phyloP scores from a whole-genome alignment of 1,140 invertebrate species.

The Trialeurodes vaporariorum region DNA sequence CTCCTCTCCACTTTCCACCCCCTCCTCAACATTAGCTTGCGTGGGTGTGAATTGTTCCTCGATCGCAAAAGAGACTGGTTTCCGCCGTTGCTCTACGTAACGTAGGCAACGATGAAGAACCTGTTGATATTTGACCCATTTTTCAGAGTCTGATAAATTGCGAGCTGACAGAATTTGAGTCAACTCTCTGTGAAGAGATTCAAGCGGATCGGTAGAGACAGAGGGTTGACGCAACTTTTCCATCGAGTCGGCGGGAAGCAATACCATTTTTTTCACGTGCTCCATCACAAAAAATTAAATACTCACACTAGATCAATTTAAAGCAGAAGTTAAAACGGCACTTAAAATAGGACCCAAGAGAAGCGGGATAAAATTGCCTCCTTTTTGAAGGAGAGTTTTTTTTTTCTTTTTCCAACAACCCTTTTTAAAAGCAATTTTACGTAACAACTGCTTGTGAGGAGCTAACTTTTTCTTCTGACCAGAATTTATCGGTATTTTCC shows the following conservation, averaged over 20 bases:
- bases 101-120: neutral
- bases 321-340: neutral
- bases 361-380: conserved; percentile 1
- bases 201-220: neutral
- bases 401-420: conserved; percentile 11
- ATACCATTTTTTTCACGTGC: conserved; percentile 15
- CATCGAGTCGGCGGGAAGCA: conserved; percentile 10
- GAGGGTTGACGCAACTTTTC: neutral
- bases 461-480: conserved; percentile 3
- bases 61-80: conserved; percentile 6
- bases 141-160: conserved; percentile 4
- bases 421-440: conserved; percentile 4
- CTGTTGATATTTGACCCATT: conserved; percentile 11
- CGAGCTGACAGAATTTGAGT: conserved; percentile 2
- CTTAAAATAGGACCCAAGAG: conserved; percentile 2
- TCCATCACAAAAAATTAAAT: conserved; percentile 4
- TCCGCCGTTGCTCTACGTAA: neutral
- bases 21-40: neutral
- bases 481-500: conserved; percentile 1
- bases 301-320: neutral
- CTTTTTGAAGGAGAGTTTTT: conserved; percentile 10
- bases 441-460: conserved; percentile 3
- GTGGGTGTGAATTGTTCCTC: neutral
- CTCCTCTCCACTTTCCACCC: neutral
- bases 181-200: conserved; percentile 7